These are phyloP conservation scores for Trichogramma evanescens DNA, from an alignment of 2,888 invertebrate genomes.

Conservation along the genomic window DNA sequence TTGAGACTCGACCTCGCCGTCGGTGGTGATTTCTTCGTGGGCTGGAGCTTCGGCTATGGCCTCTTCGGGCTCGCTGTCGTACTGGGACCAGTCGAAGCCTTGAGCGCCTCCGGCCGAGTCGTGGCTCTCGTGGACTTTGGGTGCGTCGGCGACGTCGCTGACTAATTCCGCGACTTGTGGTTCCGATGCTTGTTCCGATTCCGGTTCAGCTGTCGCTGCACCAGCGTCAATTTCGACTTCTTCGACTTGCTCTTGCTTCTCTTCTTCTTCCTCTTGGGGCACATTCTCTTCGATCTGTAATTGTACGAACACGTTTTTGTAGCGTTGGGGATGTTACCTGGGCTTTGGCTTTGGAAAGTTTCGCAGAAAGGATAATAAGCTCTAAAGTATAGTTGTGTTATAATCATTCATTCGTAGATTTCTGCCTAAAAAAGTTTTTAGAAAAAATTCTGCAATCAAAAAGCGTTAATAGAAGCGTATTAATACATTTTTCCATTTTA, in stretches of 20 bases:
- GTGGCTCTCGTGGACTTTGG: not conserved
- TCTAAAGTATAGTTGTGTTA: too few species aligned
- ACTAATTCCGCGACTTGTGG: conserved; percentile 15
- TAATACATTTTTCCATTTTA: too few species aligned
- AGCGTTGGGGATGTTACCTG: too few species aligned
- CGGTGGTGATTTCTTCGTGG: conserved; percentile 16
- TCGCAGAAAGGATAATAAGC: too few species aligned
- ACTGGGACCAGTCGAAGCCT: conserved; percentile 24
- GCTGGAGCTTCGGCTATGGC: conserved; percentile 14
- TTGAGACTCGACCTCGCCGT: conserved; percentile 22
- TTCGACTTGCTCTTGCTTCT: not conserved
- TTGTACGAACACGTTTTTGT: not conserved
- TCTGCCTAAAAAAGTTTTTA: too few species aligned
- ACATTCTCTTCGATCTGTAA: conserved; percentile 22
- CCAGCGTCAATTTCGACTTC: conserved; percentile 2
- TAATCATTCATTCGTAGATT: too few species aligned
- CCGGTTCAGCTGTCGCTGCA: not conserved
- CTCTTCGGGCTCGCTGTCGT: conserved; percentile 17
- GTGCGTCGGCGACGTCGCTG: conserved; percentile 18
- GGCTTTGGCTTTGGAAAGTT: too few species aligned
- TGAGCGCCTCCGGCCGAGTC: conserved; percentile 20
- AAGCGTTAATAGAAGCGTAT: too few species aligned
- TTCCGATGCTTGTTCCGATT: conserved; percentile 8
- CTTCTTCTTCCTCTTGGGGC: not conserved
- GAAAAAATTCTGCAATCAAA: too few species aligned